Percentiles rank a stretch among this genome's conserved stretches.
Conservation (phyloP, 2,888 invertebrate species). For the Spialia ferax region DNA sequence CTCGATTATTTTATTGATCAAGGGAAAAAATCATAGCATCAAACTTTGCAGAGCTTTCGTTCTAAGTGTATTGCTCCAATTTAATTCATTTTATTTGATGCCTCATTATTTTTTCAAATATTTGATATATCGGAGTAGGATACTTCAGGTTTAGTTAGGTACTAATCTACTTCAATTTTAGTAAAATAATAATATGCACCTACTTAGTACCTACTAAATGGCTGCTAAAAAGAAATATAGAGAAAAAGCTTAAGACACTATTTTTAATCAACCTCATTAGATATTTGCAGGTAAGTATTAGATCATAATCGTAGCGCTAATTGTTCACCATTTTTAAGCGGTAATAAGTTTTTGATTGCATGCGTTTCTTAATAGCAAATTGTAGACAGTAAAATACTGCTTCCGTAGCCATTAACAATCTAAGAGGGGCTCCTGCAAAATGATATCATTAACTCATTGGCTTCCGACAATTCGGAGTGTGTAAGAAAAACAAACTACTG, state of each 20-base stretch:
- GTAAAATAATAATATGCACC: too few species aligned
- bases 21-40: conserved; percentile 63
- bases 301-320: too few species aligned
- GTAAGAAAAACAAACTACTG: conserved; percentile 78
- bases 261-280: too few species aligned
- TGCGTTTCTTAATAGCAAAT: conserved; percentile 19
- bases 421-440: conserved; percentile 61
- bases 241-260: too few species aligned
- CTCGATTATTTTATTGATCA: conserved; percentile 78
- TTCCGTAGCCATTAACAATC: conserved; percentile 54
- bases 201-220: too few species aligned
- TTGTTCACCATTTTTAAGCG: too few species aligned
- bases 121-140: too few species aligned
- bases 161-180: too few species aligned
- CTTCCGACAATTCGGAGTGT: conserved; percentile 75
- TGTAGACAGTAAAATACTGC: conserved; percentile 51
- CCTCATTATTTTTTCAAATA: neutral
- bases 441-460: conserved; percentile 72
- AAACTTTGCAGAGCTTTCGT: conserved; percentile 25
- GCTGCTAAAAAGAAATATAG: too few species aligned
- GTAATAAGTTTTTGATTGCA: neutral
- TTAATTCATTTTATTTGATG: neutral
- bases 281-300: too few species aligned
- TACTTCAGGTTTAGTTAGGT: too few species aligned
- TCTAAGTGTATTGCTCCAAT: neutral